A percentile compares a stretch with the other conserved stretches of the same genome.
Evolutionary conservation across 2,113 vertebrate genomes (phyloP).

Genomic region (Perca schrenkii): DNA sequence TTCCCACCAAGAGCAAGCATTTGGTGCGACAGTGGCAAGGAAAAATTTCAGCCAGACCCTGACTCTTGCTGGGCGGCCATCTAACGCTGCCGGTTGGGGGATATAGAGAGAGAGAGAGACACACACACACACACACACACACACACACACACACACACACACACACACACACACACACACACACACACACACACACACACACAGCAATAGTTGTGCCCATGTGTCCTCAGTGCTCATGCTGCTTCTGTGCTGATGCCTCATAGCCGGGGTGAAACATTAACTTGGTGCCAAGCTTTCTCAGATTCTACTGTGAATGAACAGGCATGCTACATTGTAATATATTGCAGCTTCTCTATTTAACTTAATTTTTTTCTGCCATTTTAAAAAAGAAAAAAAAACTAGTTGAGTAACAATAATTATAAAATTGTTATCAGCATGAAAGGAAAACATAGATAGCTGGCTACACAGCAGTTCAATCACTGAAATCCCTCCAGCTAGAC

Average conservation of each 20-base stretch:
- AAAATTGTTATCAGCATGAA: neutral
- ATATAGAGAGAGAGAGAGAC: too few species aligned
- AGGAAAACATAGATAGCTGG: slow-evolving; percentile 3
- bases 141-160: too few species aligned
- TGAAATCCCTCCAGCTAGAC: slow-evolving; percentile 34
- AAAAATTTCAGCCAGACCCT: too few species aligned
- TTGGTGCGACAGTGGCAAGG: too few species aligned
- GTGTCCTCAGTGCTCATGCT: neutral
- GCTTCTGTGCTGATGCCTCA: slow-evolving; percentile 34
- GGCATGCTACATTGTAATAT: slow-evolving; percentile 18
- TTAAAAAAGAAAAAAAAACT: neutral
- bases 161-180: too few species aligned
- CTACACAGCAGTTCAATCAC: slow-evolving; percentile 27
- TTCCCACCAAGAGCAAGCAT: too few species aligned
- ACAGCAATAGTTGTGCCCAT: too few species aligned
- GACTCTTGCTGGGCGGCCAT: too few species aligned
- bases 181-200: too few species aligned
- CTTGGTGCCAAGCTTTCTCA: too few species aligned
- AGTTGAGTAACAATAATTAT: neutral
- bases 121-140: too few species aligned
- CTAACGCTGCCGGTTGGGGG: too few species aligned
- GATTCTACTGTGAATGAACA: slow-evolving; percentile 55
- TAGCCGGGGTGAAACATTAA: slow-evolving; percentile 65
- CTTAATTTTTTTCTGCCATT: neutral
- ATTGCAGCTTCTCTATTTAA: slow-evolving; percentile 32